Evolutionary conservation across 2,113 vertebrate genomes (phyloP).

Genomic region (Pandion haliaetus): DNA sequence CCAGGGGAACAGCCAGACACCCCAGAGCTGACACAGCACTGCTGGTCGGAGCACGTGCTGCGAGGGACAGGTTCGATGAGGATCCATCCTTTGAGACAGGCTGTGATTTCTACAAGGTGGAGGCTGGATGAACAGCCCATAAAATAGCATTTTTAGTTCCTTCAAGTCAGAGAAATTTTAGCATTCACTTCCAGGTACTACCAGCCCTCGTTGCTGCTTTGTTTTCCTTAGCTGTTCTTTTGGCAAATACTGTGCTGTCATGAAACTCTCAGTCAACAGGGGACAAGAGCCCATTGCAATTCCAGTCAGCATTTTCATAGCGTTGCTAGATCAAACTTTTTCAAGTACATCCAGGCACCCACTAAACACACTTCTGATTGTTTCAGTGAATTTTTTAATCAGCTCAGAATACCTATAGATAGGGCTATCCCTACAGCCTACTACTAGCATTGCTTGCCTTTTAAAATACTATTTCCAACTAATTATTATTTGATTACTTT

Average conservation of each 20-base stretch:
- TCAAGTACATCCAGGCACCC: neutral
- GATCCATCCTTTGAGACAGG: neutral
- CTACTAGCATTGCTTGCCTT: neutral
- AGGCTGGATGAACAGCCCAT: neutral
- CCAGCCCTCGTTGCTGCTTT: neutral
- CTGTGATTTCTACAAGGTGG: neutral
- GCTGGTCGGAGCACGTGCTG: neutral
- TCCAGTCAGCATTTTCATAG: neutral
- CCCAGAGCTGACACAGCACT: neutral
- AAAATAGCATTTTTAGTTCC: neutral
- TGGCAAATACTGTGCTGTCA: neutral
- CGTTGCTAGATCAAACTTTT: neutral
- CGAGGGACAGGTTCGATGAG: accelerated
- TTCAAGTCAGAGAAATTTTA: neutral
- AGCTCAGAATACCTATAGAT: neutral
- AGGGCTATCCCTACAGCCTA: neutral
- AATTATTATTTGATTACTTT: neutral
- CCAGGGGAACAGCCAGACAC: neutral
- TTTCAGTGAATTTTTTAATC: neutral
- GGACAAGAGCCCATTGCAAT: neutral
- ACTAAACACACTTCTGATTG: neutral
- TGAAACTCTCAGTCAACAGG: neutral
- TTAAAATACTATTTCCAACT: neutral
- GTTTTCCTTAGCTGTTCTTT: neutral
- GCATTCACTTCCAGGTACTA: neutral